Conservation (phyloP, 1,140 invertebrate species). For the Odontomachus brunneus region DNA sequence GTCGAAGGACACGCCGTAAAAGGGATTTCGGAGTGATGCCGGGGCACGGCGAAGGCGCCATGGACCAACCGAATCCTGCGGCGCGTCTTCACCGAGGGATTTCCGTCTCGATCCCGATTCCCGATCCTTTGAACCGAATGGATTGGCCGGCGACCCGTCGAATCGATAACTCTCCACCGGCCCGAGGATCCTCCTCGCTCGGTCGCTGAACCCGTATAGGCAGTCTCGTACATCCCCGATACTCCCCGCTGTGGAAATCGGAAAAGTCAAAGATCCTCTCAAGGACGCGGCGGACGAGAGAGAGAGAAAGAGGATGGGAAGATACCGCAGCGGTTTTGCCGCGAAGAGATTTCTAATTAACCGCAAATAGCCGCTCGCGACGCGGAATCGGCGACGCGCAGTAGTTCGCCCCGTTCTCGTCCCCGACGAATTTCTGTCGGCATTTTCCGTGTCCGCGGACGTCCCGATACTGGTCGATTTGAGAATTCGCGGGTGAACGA, state of each 20-base stretch:
- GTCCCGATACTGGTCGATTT: too few relatives aligned
- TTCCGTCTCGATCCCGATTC: slow-evolving; percentile 67
- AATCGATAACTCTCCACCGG: slow-evolving; percentile 57
- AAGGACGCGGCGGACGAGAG: slow-evolving; percentile 15
- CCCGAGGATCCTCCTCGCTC: slow-evolving; percentile 48
- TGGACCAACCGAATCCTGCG: slow-evolving; percentile 55
- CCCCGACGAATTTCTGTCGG: not conserved
- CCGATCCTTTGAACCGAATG: slow-evolving; percentile 69
- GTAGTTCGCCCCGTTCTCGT: not conserved
- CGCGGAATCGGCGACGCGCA: too few relatives aligned
- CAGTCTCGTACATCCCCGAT: slow-evolving; percentile 29
- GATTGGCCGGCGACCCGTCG: slow-evolving; percentile 60
- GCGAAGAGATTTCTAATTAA: slow-evolving; percentile 27
- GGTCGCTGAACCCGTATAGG: slow-evolving; percentile 42
- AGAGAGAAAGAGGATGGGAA: not conserved
- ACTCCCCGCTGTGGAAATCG: slow-evolving; percentile 26
- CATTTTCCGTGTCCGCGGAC: not conserved
- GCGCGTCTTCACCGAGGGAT: slow-evolving; percentile 50
- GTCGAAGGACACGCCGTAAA: slow-evolving; percentile 73
- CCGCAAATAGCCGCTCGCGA: not conserved
- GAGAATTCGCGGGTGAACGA: too few relatives aligned
- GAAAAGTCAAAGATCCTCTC: slow-evolving; percentile 52
- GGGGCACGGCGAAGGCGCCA: slow-evolving; percentile 19
- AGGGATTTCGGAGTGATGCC: slow-evolving; percentile 67
- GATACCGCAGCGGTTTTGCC: slow-evolving; percentile 3